These are phyloP conservation scores for Cybosia mesomella DNA, from an alignment of 2,888 invertebrate species.

Conservation along the genomic window DNA sequence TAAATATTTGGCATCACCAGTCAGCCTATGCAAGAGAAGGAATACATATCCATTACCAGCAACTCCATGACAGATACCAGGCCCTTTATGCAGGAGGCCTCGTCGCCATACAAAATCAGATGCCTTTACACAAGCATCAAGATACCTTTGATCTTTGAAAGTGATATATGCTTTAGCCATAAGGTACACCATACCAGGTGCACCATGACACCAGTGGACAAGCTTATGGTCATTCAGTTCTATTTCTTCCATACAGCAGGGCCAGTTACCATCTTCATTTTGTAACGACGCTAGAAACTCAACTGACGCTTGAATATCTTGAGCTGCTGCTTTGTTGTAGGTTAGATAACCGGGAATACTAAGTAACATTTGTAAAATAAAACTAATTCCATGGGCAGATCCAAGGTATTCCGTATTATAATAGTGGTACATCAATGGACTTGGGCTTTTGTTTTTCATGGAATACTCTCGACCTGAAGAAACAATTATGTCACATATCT, in stretches of 20 bases:
- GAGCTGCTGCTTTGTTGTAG: slow-evolving; percentile 81
- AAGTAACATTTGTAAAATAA: slow-evolving; percentile 87
- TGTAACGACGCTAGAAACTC: slow-evolving; percentile 90
- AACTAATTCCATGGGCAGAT: slow-evolving; percentile 87
- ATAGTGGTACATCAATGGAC: slow-evolving; percentile 93
- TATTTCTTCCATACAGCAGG: slow-evolving; percentile 91
- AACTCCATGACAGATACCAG: slow-evolving; percentile 96
- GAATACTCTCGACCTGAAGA: slow-evolving; percentile 91
- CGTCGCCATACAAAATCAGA: slow-evolving; percentile 94
- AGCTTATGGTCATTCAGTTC: slow-evolving; percentile 88
- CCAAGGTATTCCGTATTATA: slow-evolving; percentile 91
- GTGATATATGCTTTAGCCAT: slow-evolving; percentile 93
- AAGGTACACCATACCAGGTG: slow-evolving; percentile 93
- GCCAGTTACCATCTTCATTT: slow-evolving; percentile 91
- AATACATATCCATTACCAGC: slow-evolving; percentile 94
- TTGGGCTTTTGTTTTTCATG: slow-evolving; percentile 82
- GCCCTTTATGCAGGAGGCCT: slow-evolving; percentile 94
- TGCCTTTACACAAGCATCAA: slow-evolving; percentile 89
- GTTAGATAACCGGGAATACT: slow-evolving; percentile 85
- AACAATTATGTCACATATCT: slow-evolving; percentile 90
- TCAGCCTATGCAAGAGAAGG: slow-evolving; percentile 91
- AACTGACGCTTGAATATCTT: slow-evolving; percentile 88
- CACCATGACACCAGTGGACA: slow-evolving; percentile 97
- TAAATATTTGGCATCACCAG: slow-evolving; percentile 90
- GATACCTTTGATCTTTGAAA: slow-evolving; percentile 91